These are phyloP conservation scores for Ormia ochracea DNA, from an alignment of 2,888 invertebrate genomes.

Conservation along the genomic window DNA sequence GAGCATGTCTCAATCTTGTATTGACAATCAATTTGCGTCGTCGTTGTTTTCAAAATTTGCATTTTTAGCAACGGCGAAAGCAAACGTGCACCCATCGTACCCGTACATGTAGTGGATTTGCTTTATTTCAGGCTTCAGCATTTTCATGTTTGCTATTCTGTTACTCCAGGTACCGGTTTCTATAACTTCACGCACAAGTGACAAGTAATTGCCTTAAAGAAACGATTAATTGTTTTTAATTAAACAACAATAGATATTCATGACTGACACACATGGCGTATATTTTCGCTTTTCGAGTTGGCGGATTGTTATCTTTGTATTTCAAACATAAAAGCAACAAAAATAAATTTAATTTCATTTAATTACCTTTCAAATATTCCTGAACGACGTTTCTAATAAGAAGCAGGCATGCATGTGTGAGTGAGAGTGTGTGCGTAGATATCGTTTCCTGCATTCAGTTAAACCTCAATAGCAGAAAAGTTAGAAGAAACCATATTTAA, in stretches of 20 bases:
- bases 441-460: too few species aligned
- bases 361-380: too few species aligned
- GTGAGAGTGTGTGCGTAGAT: too few species aligned
- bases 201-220: not conserved
- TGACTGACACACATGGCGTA: not conserved
- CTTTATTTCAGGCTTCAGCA: not conserved
- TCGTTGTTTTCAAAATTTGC: slow-evolving; percentile 15
- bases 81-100: not conserved
- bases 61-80: slow-evolving; percentile 13
- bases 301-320: too few species aligned
- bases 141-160: too few species aligned
- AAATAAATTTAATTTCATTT: too few species aligned
- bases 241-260: not conserved
- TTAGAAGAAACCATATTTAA: too few species aligned
- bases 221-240: slow-evolving; percentile 8
- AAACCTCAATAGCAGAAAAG: too few species aligned
- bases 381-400: too few species aligned
- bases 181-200: not conserved
- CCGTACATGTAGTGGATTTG: not conserved
- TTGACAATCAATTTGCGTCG: not conserved
- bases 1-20: slow-evolving; percentile 6
- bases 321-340: too few species aligned
- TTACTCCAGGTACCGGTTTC: slow-evolving; percentile 21
- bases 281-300: not conserved
- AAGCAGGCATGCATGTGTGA: too few species aligned